phyloP scores from a whole-genome alignment of 2,113 vertebrate species.

The Phalacrocorax pelagicus region DNA sequence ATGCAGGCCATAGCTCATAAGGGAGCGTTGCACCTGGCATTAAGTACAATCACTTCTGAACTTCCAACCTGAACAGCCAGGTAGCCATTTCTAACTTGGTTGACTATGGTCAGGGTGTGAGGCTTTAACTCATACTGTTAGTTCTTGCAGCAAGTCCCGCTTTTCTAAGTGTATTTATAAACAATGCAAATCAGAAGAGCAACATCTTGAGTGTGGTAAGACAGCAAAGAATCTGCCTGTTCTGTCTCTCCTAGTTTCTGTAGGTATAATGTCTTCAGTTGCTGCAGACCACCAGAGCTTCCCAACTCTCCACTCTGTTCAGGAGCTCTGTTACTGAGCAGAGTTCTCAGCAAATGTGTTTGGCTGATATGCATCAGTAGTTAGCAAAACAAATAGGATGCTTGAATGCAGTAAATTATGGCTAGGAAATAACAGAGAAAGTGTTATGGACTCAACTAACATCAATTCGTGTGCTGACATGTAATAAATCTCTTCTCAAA shows the following conservation, averaged over 20 bases:
- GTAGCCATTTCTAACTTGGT: not conserved
- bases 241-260: not conserved
- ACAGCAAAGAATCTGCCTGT: not conserved
- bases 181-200: not conserved
- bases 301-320: not conserved
- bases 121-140: not conserved
- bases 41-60: not conserved
- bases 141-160: not conserved
- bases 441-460: not conserved
- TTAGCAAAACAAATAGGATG: not conserved
- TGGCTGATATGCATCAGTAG: not conserved
- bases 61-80: not conserved
- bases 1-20: not conserved
- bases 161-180: not conserved
- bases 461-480: not conserved
- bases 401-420: not conserved
- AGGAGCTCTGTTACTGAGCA: not conserved
- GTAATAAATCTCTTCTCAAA: conserved; percentile 10
- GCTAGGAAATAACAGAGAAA: not conserved
- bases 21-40: not conserved
- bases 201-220: not conserved
- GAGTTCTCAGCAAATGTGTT: not conserved
- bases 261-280: not conserved
- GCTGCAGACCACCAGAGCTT: not conserved
- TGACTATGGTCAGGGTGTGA: not conserved